Conservation (phyloP, 2,888 invertebrate species). For the Oeneis ivallda region DNA sequence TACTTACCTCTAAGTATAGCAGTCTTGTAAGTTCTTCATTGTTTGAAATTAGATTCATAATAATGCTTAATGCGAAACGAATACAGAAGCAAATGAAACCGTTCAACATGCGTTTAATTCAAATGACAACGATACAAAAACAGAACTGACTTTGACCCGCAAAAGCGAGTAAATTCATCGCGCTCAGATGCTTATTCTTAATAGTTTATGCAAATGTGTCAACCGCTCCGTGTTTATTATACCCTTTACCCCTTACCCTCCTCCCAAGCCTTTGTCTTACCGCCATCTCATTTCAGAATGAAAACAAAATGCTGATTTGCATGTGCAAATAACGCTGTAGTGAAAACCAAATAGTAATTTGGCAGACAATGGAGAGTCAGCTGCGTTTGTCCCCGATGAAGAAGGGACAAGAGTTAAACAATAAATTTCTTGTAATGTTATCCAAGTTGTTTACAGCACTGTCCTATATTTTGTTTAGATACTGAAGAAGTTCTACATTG, state of each 20-base stretch:
- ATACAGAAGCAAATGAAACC: neutral
- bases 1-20: too few relatives aligned
- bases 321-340: slow-evolving; percentile 78
- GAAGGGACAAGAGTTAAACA: slow-evolving; percentile 66
- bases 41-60: neutral
- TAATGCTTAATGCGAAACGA: neutral
- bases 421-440: slow-evolving; percentile 67
- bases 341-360: slow-evolving; percentile 79
- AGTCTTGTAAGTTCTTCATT: neutral
- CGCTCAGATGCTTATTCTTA: slow-evolving; percentile 70
- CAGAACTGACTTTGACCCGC: slow-evolving; percentile 27
- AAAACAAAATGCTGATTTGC: slow-evolving; percentile 80
- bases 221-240: slow-evolving; percentile 41
- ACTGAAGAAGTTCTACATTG: neutral
- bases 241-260: slow-evolving; percentile 43
- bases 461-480: neutral
- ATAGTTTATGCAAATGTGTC: slow-evolving; percentile 74
- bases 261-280: slow-evolving; percentile 42
- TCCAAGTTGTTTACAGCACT: slow-evolving; percentile 43
- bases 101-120: neutral
- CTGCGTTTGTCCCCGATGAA: slow-evolving; percentile 54
- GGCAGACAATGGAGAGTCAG: slow-evolving; percentile 70
- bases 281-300: slow-evolving; percentile 54
- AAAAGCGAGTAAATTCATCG: slow-evolving; percentile 48
- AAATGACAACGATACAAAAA: slow-evolving; percentile 6